Evolutionary conservation across 2,113 vertebrate genomes (phyloP), one percentile per base, ranked within the genome.

Genomic region (Tylochromis polylepis): DNA sequence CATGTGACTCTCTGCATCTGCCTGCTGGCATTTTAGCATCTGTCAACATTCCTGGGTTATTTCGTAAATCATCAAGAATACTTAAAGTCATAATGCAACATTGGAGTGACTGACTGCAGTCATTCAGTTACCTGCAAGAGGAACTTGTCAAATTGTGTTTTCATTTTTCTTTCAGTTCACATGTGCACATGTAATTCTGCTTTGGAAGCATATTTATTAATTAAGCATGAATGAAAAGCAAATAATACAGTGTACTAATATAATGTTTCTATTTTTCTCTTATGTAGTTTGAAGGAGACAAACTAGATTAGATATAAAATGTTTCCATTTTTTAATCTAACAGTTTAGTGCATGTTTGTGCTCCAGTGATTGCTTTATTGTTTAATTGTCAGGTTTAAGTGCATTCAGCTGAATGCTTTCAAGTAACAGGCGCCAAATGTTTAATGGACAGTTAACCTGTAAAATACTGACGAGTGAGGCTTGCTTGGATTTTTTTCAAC

Each of bases 221-320:
- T 88, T 75, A 77, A 83, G 60, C 60, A 85, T 90, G 78, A 79
- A 62, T 49, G 8, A 18, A 75, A 81, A 78, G 27, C n/a, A 36
- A 89, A 72, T 82, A 38, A 78, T 81, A 53, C 79, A 57, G 24
- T 41, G 27, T 31, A 65, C n/a, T 14, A 5, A 65, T n/a, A 41
- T 46, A 70, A 78, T 11, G 4, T 81, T 79, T 72, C 36, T 6
- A 1, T 67, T 12, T 46, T 72, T 18, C 65, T 72, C 65, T 27
- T 24, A 0, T 49, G 38, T 78, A 0, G 12, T 60, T 46, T 80
- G 5, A 62, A 53, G 3, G 0, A 56, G 9, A 41, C 0, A 31
- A 83, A 86, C 0, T 65, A n/a, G 31, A n/a, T 38, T 65, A 65
- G 34, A 1, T 27, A 0, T 46, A 72, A 72, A 0, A 8, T 27